Evolutionary conservation across 2,113 vertebrate species (phyloP), one percentile per base, ranked within the genome.

Genomic region (Macaca fascicularis): DNA sequence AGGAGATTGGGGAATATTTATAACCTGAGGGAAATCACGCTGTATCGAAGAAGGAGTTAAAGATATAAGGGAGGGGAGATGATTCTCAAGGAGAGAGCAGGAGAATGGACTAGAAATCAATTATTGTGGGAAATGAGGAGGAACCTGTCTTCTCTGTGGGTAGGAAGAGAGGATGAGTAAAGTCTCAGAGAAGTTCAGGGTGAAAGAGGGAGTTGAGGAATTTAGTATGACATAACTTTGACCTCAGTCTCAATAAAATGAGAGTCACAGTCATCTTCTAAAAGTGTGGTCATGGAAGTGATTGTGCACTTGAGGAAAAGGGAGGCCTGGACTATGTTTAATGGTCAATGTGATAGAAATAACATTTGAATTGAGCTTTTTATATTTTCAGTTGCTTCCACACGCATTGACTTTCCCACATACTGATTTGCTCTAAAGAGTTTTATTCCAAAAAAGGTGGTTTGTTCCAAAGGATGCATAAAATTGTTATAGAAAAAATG

Each of bases 381-480:
- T 78, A 55, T 40, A 23, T 83, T 35, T 93, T 38, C 19, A 80
- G 22, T n/a, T 45, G 43, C 43, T 78, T 93, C 89, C 78, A 57
- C n/a, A 23, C 55, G 23, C 32, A 0, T 19, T 45, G 52, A 83
- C 59, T 86, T 89, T 75, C 48, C 59, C 14, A 30, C 45, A 17
- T 61, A 83, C n/a, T 67, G 79, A 95, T 89, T 80, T 89, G 61
- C 95, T 96, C 59, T 74, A 12, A 93, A 83, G 75, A 22, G 57
- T 88, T 96, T 87, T 94, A 84, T 80, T 89, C 87, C 48, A n/a
- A 57, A 92, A 86, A 45, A 79, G 40, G 20, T 25, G 40, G 67
- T 75, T 92, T 80, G 40, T 94, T 96, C 90, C 90, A 75, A 94
- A 96, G 61, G 48, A 75, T 57, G 20, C 67, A 61, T 88, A 64